These are phyloP conservation scores for Numenius phaeopus DNA, from an alignment of 2,797 vertebrate species.

Conservation along the genomic window DNA sequence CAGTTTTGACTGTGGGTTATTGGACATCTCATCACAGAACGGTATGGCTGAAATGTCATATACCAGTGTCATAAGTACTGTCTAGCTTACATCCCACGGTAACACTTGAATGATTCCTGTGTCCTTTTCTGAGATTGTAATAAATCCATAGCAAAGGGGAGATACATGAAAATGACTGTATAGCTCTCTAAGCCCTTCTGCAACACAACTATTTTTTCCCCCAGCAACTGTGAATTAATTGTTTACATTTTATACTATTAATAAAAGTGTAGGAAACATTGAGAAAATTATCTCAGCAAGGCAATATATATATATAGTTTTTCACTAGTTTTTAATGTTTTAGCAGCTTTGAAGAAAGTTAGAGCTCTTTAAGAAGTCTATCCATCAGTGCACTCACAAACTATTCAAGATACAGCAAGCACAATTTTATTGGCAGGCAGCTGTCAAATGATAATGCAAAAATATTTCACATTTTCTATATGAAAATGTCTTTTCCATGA, in stretches of 20 bases:
- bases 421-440: background rate
- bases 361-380: background rate
- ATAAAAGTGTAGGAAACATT: background rate
- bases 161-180: background rate
- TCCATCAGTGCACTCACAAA: background rate
- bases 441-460: background rate
- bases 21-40: background rate
- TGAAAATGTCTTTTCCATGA: background rate
- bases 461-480: slow-evolving; percentile 1
- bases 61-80: background rate
- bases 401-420: background rate
- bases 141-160: background rate
- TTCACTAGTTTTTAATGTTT: background rate
- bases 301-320: background rate
- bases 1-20: background rate
- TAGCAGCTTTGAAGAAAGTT: background rate
- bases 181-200: background rate
- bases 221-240: background rate
- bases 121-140: background rate
- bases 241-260: background rate
- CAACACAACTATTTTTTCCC: background rate
- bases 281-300: background rate
- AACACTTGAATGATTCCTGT: background rate
- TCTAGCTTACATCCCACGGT: background rate
- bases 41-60: background rate